A percentile compares a stretch with the other conserved stretches of the same genome.
Conservation (phyloP, 2,888 invertebrate species). For the Agrypnus murinus region DNA sequence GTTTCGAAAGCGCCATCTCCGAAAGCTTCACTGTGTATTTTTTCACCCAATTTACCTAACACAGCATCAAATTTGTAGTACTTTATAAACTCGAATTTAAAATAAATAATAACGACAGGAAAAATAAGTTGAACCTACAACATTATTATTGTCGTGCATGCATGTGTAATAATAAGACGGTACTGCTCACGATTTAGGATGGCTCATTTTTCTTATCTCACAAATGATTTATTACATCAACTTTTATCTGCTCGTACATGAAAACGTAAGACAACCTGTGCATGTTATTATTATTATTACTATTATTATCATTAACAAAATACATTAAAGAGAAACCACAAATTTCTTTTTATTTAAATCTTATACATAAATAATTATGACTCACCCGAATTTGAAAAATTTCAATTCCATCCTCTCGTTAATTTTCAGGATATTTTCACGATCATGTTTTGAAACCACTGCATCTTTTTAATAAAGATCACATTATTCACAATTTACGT, state of each 20-base stretch:
- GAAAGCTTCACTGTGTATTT: no score
- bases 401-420: slow-evolving; percentile 36
- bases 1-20: no score
- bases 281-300: slow-evolving; percentile 17
- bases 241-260: slow-evolving; percentile 41
- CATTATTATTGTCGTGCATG: slow-evolving; percentile 45
- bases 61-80: no score
- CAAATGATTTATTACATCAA: slow-evolving; percentile 48
- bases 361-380: background rate
- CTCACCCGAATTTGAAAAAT: slow-evolving; percentile 32
- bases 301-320: slow-evolving; percentile 24
- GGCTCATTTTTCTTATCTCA: slow-evolving; percentile 49
- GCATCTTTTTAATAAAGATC: background rate
- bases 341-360: background rate
- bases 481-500: slow-evolving; percentile 17
- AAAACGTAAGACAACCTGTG: slow-evolving; percentile 35
- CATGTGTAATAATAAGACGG: slow-evolving; percentile 46
- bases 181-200: slow-evolving; percentile 45
- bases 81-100: no score
- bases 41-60: background rate
- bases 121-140: slow-evolving; percentile 28
- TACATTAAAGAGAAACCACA: slow-evolving; percentile 18
- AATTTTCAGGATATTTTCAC: slow-evolving; percentile 13
- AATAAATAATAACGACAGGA: background rate
- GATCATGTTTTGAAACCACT: background rate